phyloP scores from a whole-genome alignment of 1,140 invertebrate genomes.

The Hylaeus anthracinus region DNA sequence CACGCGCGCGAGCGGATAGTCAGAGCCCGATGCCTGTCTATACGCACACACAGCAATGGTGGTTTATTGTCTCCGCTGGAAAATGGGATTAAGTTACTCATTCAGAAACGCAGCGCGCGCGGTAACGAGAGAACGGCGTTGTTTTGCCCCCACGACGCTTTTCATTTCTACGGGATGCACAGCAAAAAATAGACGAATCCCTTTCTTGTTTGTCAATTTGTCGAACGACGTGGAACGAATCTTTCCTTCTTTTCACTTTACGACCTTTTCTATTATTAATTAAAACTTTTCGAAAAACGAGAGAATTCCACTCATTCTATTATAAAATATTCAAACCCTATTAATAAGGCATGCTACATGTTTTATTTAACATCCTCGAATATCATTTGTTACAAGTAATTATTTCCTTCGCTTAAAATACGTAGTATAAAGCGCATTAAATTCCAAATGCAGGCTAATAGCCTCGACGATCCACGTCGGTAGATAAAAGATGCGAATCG shows the following conservation, averaged over 20 bases:
- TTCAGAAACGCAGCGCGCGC: slow-evolving; percentile 24
- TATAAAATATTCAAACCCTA: too few species aligned
- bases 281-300: too few species aligned
- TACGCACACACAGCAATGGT: slow-evolving; percentile 7
- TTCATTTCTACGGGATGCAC: neutral
- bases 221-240: neutral
- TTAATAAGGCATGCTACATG: too few species aligned
- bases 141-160: slow-evolving; percentile 18
- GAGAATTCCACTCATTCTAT: too few species aligned
- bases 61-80: slow-evolving; percentile 64
- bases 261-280: too few species aligned
- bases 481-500: neutral
- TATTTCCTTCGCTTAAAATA: neutral
- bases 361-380: too few species aligned
- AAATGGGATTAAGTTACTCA: slow-evolving; percentile 68
- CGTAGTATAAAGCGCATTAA: too few species aligned
- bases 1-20: too few species aligned
- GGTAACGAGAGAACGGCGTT: slow-evolving; percentile 45
- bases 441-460: slow-evolving; percentile 7
- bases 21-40: neutral
- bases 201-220: slow-evolving; percentile 15
- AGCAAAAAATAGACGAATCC: neutral
- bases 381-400: too few species aligned
- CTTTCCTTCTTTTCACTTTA: neutral
- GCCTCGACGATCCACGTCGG: neutral